Conservation (phyloP, 2,797 vertebrate species). For the Buceros bicornis region DNA sequence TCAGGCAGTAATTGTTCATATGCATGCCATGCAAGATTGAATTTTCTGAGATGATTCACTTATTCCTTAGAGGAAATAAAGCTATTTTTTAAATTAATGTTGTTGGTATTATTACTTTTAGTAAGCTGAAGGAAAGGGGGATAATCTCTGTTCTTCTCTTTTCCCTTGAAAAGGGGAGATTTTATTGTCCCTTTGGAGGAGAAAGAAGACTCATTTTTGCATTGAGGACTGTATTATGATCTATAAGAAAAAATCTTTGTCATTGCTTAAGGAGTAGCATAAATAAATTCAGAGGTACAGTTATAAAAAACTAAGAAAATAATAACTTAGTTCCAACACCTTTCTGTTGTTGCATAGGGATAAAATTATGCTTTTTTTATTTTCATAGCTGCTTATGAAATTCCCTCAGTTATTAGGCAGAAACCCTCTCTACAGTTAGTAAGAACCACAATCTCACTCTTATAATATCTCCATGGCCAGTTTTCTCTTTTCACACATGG, state of each 20-base stretch:
- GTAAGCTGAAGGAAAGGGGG: not conserved
- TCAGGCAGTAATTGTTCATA: conserved; percentile 37
- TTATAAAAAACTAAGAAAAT: conserved; percentile 39
- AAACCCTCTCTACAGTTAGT: not conserved
- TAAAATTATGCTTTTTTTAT: not conserved
- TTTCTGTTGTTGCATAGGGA: not conserved
- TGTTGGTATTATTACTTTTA: not conserved
- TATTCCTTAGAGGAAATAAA: conserved; percentile 27
- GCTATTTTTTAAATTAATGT: conserved; percentile 6
- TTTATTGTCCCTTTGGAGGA: conserved; percentile 11
- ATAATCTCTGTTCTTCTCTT: not conserved
- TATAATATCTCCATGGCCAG: not conserved
- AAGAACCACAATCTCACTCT: not conserved
- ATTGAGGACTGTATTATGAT: conserved; percentile 4
- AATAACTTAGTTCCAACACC: not conserved
- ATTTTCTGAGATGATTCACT: conserved; percentile 42
- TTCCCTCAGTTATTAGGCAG: not conserved
- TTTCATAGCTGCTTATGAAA: not conserved
- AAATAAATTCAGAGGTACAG: conserved; percentile 7
- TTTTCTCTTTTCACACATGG: not conserved
- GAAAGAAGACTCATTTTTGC: conserved; percentile 28
- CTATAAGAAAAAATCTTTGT: not conserved
- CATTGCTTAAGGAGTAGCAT: not conserved
- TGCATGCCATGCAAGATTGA: not conserved
- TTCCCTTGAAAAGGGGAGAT: not conserved